Evolutionary conservation across 2,797 vertebrate species (phyloP).

Genomic region (Thamnophis elegans): DNA sequence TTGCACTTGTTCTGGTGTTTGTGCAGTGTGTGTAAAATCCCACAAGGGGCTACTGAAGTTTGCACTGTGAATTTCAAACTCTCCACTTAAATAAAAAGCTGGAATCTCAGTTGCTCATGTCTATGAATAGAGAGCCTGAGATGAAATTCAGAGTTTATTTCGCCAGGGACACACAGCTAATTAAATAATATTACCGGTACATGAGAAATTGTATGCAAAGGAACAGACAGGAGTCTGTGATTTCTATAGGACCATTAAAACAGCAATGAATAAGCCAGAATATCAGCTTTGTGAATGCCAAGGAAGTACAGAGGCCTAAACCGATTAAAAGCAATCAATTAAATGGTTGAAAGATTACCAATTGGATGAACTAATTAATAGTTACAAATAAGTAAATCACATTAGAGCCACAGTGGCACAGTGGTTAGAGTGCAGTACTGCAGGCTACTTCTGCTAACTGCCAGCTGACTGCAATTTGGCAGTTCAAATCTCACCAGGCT

Average conservation of each 20-base stretch:
- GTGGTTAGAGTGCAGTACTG: no score
- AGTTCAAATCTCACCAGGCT: no score
- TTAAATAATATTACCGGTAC: neutral
- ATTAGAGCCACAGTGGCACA: neutral
- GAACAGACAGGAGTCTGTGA: neutral
- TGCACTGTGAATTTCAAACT: neutral
- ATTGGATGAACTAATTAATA: constrained; percentile 54
- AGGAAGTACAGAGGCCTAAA: constrained; percentile 51
- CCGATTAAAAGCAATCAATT: constrained; percentile 59
- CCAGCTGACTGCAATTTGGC: no score
- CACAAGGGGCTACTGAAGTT: neutral
- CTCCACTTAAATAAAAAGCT: neutral
- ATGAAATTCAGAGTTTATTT: neutral
- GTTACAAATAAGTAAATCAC: constrained; percentile 50
- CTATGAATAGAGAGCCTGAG: neutral
- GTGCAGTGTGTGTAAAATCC: neutral
- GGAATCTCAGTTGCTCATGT: neutral
- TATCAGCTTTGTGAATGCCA: constrained; percentile 47
- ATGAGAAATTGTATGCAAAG: neutral
- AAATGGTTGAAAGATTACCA: constrained; percentile 52
- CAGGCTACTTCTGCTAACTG: no score
- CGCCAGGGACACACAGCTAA: neutral
- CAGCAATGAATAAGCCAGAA: constrained; percentile 29
- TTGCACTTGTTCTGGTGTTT: neutral
- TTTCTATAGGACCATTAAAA: constrained; percentile 29